These are phyloP conservation scores for Timema cristinae DNA, from an alignment of 2,888 invertebrate species.

Conservation along the genomic window DNA sequence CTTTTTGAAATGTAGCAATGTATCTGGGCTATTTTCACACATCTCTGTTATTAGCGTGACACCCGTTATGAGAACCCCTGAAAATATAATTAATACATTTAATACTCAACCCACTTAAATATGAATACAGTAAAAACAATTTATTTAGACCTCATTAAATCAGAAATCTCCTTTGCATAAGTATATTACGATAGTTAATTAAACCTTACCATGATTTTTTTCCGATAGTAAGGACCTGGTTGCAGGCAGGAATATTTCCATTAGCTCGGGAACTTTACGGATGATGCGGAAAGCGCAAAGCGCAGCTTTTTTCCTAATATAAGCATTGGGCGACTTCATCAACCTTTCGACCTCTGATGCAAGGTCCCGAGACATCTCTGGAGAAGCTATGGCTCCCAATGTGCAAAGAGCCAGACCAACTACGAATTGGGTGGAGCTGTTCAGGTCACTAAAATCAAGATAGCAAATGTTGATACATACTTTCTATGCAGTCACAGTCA, in stretches of 20 bases:
- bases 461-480: background rate
- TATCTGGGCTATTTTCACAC: constrained; percentile 98
- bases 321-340: constrained; percentile 98
- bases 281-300: constrained; percentile 95
- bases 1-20: constrained; percentile 97
- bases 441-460: constrained; percentile 76
- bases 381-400: constrained; percentile 96
- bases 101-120: constrained; percentile 21
- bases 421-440: constrained; percentile 97
- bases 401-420: constrained; percentile 97
- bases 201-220: constrained; percentile 87
- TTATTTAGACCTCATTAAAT: background rate
- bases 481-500: too few species aligned
- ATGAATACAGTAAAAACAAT: background rate
- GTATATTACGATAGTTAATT: background rate
- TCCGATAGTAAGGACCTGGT: constrained; percentile 94
- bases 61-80: constrained; percentile 94
- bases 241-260: constrained; percentile 99
- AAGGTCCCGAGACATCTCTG: constrained; percentile 98
- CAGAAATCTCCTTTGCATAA: background rate
- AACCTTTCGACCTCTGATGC: constrained; percentile 97
- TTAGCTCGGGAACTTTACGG: constrained; percentile 93
- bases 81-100: constrained; percentile 29
- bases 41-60: constrained; percentile 98
- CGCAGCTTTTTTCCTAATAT: constrained; percentile 97